phyloP scores from a whole-genome alignment of 2,797 vertebrate genomes.

The Clarias laeviceps region DNA sequence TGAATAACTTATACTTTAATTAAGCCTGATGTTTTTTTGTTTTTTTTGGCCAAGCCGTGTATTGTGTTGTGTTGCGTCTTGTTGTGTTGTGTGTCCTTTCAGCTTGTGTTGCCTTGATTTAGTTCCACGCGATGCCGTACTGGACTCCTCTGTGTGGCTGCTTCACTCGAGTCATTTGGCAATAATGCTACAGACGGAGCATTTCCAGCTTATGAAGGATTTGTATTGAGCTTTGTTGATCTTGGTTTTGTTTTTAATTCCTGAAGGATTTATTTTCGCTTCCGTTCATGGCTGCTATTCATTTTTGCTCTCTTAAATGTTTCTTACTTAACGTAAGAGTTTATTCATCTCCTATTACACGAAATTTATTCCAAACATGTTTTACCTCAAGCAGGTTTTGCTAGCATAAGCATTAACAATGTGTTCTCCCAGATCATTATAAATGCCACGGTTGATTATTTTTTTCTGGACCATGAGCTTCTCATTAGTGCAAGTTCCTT shows the following conservation, averaged over 20 bases:
- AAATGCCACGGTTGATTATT: not conserved
- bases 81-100: constrained; percentile 3
- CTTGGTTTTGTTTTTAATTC: not conserved
- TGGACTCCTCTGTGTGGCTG: constrained; percentile 2
- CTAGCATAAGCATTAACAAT: not conserved
- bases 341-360: not conserved
- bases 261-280: not conserved
- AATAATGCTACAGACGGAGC: not conserved
- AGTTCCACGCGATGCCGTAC: constrained; percentile 2
- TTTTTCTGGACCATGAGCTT: not conserved
- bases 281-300: not conserved
- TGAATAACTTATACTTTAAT: constrained; percentile 16
- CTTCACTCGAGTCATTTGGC: not conserved
- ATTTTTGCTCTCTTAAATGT: not conserved
- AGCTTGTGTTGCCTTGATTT: not conserved
- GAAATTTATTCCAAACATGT: not conserved
- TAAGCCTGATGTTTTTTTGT: not conserved
- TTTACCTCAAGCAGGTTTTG: not conserved
- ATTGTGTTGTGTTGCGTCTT: not conserved
- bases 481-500: not conserved
- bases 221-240: not conserved
- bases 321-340: not conserved
- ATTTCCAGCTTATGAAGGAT: not conserved
- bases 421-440: not conserved
- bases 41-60: too few relatives aligned